Percentiles rank a stretch among this genome's conserved stretches.
Conservation (phyloP, 2,797 vertebrate genomes). For the Taenioides sp. region DNA sequence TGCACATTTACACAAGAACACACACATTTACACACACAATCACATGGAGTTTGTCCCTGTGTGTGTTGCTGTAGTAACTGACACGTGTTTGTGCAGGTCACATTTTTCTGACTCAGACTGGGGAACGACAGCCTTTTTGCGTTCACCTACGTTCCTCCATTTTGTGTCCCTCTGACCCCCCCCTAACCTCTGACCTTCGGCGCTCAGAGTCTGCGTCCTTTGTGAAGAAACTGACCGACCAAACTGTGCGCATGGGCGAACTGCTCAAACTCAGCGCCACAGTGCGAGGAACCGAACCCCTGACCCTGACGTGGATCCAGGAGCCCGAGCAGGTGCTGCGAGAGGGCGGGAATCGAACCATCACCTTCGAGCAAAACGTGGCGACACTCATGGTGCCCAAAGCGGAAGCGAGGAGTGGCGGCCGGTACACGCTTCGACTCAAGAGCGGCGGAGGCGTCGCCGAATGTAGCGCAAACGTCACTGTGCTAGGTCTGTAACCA, state of each 20-base stretch:
- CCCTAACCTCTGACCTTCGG: background rate
- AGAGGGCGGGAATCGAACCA: slow-evolving; percentile 84
- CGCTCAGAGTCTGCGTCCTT: slow-evolving; percentile 86
- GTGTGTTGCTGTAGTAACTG: too few relatives aligned
- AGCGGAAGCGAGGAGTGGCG: slow-evolving; percentile 78
- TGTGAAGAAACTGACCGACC: slow-evolving; percentile 84
- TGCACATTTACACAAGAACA: too few relatives aligned
- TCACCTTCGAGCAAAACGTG: slow-evolving; percentile 83
- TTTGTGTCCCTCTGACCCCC: background rate
- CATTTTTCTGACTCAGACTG: too few relatives aligned
- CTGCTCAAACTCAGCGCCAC: slow-evolving; percentile 78
- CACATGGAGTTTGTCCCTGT: too few relatives aligned
- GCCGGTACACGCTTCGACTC: slow-evolving; percentile 87
- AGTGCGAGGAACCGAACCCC: slow-evolving; percentile 86
- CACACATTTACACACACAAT: too few relatives aligned
- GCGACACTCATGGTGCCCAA: slow-evolving; percentile 80
- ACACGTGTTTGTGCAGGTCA: too few relatives aligned
- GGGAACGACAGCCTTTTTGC: background rate
- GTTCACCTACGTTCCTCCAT: background rate
- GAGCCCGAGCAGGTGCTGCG: slow-evolving; percentile 86
- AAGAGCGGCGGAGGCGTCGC: slow-evolving; percentile 86
- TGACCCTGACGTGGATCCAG: slow-evolving; percentile 88
- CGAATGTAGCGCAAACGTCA: slow-evolving; percentile 84
- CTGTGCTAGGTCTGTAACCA: slow-evolving; percentile 84
- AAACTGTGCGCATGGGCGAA: slow-evolving; percentile 80